phyloP scores from a whole-genome alignment of 2,113 vertebrate genomes.

The Brachirus orientalis region DNA sequence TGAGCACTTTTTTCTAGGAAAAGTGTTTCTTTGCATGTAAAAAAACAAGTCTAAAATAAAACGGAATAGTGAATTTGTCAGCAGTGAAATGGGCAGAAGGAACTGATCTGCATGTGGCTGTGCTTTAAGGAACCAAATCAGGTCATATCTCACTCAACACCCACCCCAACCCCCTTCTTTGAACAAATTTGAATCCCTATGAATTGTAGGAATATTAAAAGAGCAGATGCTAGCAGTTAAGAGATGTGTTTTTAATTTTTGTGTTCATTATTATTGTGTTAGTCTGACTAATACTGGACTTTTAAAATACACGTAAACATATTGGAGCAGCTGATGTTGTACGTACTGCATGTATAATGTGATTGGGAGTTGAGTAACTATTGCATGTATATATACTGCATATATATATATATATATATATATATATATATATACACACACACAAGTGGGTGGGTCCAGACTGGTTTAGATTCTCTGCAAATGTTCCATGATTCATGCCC shows the following conservation, averaged over 20 bases:
- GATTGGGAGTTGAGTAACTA: no score
- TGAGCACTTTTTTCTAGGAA: constrained; percentile 23
- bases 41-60: background rate
- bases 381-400: no score
- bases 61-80: background rate
- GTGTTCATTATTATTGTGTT: background rate
- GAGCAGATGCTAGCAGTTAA: constrained; percentile 16
- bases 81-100: constrained; percentile 1
- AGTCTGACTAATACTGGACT: no score
- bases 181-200: constrained; percentile 8
- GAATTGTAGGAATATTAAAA: constrained; percentile 23
- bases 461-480: no score
- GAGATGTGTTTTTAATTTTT: constrained; percentile 40
- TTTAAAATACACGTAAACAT: no score
- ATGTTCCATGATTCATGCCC: no score
- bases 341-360: no score
- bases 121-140: constrained; percentile 34
- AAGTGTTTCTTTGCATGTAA: background rate
- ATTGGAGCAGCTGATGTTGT: no score
- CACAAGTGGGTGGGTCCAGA: no score
- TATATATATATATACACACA: no score
- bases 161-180: background rate
- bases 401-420: no score
- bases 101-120: constrained; percentile 29
- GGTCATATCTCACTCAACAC: constrained; percentile 24